These are phyloP conservation scores for Semnornis frantzii DNA, from an alignment of 2,113 vertebrate species.

Conservation along the genomic window DNA sequence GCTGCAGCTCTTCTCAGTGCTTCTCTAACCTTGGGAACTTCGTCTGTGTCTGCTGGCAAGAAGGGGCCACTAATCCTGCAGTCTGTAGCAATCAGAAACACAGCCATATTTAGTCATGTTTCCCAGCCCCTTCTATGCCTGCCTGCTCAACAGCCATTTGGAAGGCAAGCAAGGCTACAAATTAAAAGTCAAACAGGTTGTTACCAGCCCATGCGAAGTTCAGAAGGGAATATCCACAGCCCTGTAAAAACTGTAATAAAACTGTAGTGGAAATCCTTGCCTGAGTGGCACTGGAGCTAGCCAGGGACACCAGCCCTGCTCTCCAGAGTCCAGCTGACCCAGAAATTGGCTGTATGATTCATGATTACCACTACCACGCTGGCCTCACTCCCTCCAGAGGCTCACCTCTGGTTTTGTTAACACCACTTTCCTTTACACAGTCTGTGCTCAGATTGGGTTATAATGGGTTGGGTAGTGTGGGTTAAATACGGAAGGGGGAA, in stretches of 20 bases:
- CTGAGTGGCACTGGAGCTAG: not conserved
- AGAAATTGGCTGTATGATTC: not conserved
- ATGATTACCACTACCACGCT: not conserved
- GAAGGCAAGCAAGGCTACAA: not conserved
- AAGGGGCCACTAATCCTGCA: not conserved
- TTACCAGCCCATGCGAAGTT: not conserved
- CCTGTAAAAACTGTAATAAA: not conserved
- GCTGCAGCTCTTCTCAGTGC: not conserved
- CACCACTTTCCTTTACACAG: not conserved
- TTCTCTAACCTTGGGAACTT: conserved; percentile 11
- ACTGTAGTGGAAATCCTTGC: not conserved
- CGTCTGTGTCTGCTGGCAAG: conserved; percentile 38
- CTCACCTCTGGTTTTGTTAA: not conserved
- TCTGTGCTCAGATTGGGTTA: not conserved
- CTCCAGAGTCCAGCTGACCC: not conserved
- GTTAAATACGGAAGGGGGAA: not conserved
- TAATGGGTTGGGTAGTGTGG: not conserved
- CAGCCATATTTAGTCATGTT: conserved; percentile 71
- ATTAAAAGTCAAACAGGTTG: not conserved
- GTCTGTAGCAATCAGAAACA: conserved; percentile 26
- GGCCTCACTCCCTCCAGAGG: not conserved
- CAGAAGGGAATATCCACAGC: not conserved
- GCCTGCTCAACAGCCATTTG: not conserved
- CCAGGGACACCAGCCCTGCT: not conserved
- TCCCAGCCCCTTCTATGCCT: conserved; percentile 41